Evolutionary conservation across 2,888 invertebrate species (phyloP).

Genomic region (Lepetodrilus schrolli): DNA sequence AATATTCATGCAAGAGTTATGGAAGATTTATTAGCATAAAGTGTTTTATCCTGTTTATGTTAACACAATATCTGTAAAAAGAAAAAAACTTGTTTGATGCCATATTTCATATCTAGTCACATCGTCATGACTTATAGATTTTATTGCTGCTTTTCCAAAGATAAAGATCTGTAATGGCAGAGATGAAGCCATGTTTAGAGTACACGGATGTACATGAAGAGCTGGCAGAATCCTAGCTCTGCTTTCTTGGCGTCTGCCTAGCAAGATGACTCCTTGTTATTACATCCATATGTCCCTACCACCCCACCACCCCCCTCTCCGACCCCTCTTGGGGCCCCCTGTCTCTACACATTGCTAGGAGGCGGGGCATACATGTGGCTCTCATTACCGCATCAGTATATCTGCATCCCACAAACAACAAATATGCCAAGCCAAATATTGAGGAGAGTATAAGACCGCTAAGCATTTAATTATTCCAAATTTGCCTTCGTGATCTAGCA

Average conservation of each 20-base stretch:
- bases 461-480: constrained; percentile 13
- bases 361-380: constrained; percentile 11
- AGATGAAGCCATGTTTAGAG: no score
- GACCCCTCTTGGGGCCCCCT: neutral
- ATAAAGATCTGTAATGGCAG: neutral
- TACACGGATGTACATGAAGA: no score
- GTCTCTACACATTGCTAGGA: neutral
- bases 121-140: no score
- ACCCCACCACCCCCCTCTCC: neutral
- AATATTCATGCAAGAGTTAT: no score
- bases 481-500: neutral
- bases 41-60: no score
- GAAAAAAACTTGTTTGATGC: no score
- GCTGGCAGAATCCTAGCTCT: neutral
- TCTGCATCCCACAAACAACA: neutral
- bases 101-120: no score
- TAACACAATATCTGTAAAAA: no score
- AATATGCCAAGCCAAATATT: constrained; percentile 13
- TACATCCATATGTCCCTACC: constrained; percentile 20
- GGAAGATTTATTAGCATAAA: no score
- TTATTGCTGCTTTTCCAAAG: no score
- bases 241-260: neutral
- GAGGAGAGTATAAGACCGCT: neutral
- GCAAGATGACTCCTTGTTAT: neutral
- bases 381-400: neutral